Conservation (phyloP, 1,140 invertebrate species). For the Drosophila tristis region DNA sequence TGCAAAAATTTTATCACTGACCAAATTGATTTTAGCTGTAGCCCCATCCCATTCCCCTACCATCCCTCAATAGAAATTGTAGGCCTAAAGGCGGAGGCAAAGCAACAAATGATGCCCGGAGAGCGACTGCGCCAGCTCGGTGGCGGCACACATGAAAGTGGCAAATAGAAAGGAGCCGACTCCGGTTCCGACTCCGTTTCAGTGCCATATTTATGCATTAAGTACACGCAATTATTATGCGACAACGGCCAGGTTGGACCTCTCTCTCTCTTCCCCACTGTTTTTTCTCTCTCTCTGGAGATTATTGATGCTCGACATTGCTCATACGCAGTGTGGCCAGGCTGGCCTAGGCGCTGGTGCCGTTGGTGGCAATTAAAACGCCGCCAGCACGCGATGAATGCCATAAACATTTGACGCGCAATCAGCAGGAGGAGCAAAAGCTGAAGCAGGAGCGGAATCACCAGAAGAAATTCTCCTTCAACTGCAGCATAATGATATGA, state of each 20-base stretch:
- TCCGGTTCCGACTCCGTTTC: constrained; percentile 39
- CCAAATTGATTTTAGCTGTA: constrained; percentile 68
- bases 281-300: constrained; percentile 54
- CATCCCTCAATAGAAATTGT: constrained; percentile 59
- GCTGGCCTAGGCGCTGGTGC: constrained; percentile 44
- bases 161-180: constrained; percentile 74
- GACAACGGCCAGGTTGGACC: constrained; percentile 46
- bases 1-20: constrained; percentile 62
- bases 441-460: constrained; percentile 28
- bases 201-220: constrained; percentile 80
- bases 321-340: constrained; percentile 75
- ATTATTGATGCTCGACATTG: constrained; percentile 76
- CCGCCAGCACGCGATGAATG: constrained; percentile 80
- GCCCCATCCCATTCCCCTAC: neutral
- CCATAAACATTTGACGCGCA: constrained; percentile 81
- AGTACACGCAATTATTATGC: constrained; percentile 82
- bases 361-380: constrained; percentile 73
- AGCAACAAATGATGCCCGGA: constrained; percentile 27
- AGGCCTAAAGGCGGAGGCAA: constrained; percentile 56
- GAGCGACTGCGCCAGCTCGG: constrained; percentile 29
- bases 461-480: constrained; percentile 35
- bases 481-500: constrained; percentile 48
- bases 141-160: constrained; percentile 72
- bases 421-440: constrained; percentile 56
- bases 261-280: too few species aligned